A percentile compares a stretch with the other conserved stretches of the same genome.
Evolutionary conservation across 2,888 invertebrate genomes (phyloP).

Genomic region (Ormia ochracea): DNA sequence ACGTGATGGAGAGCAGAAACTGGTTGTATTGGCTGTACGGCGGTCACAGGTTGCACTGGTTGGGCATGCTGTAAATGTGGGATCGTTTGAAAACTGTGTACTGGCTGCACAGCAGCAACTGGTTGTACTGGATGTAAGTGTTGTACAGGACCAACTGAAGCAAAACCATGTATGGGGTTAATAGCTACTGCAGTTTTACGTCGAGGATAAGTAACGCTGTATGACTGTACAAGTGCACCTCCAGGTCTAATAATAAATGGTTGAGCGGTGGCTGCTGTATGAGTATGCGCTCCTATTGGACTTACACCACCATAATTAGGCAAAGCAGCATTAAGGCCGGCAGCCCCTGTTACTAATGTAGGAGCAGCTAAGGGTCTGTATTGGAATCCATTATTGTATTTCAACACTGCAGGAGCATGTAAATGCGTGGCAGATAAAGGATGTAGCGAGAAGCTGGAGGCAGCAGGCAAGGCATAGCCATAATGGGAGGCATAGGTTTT

Average conservation of each 20-base stretch:
- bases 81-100: slow-evolving; percentile 33
- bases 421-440: slow-evolving; percentile 62
- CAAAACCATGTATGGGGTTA: slow-evolving; percentile 49
- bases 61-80: slow-evolving; percentile 30
- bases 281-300: slow-evolving; percentile 34
- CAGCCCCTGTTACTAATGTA: slow-evolving; percentile 7
- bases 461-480: slow-evolving; percentile 71
- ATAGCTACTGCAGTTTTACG: slow-evolving; percentile 66
- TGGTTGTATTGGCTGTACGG: slow-evolving; percentile 21
- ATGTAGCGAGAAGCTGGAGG: slow-evolving; percentile 61
- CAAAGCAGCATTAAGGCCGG: slow-evolving; percentile 17
- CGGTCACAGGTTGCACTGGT: slow-evolving; percentile 23
- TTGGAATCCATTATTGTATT: slow-evolving; percentile 36
- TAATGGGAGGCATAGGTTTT: slow-evolving; percentile 72
- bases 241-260: slow-evolving; percentile 73
- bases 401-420: slow-evolving; percentile 21
- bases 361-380: slow-evolving; percentile 37
- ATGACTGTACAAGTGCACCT: slow-evolving; percentile 73
- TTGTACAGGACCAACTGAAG: slow-evolving; percentile 45
- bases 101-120: slow-evolving; percentile 4
- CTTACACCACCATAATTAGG: slow-evolving; percentile 24
- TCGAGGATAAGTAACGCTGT: slow-evolving; percentile 74
- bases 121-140: slow-evolving; percentile 49
- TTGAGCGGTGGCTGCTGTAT: slow-evolving; percentile 61
- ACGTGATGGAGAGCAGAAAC: slow-evolving; percentile 27